Percentiles rank a stretch among this genome's conserved stretches.
phyloP scores from a whole-genome alignment of 2,888 invertebrate species.

The Papilio protenor region DNA sequence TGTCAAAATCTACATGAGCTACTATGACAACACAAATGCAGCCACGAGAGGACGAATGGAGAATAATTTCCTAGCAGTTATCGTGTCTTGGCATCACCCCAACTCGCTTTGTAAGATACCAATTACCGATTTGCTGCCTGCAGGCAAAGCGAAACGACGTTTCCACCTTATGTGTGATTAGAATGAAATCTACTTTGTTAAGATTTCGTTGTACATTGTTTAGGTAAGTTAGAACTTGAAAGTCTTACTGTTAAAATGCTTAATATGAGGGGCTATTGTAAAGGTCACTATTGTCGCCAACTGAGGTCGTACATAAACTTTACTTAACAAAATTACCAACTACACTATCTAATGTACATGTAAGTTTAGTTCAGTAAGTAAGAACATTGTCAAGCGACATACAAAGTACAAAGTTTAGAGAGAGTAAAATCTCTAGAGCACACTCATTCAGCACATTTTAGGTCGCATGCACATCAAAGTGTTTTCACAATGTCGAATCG shows the following conservation, averaged over 20 bases:
- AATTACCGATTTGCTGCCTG: slow-evolving; percentile 12
- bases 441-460: slow-evolving; percentile 27
- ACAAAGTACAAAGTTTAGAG: slow-evolving; percentile 14
- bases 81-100: slow-evolving; percentile 26
- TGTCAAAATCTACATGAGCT: not conserved
- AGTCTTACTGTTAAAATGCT: no score
- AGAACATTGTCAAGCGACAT: not conserved
- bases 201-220: not conserved
- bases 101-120: slow-evolving; percentile 14
- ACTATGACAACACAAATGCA: slow-evolving; percentile 4
- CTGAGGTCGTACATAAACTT: not conserved
- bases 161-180: slow-evolving; percentile 1
- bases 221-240: not conserved
- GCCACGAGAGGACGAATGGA: slow-evolving; percentile 3
- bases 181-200: slow-evolving; percentile 12
- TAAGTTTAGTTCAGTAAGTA: not conserved
- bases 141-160: slow-evolving; percentile 10
- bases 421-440: slow-evolving; percentile 26
- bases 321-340: not conserved
- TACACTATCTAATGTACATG: not conserved
- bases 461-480: slow-evolving; percentile 41
- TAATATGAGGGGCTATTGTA: not conserved
- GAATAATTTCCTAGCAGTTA: slow-evolving; percentile 6
- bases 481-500: slow-evolving; percentile 43
- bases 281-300: not conserved